Evolutionary conservation across 30 jellyfish, hydroid and myxozoan genomes (phyloP).

Genomic region (Catostylus mosaicus): DNA sequence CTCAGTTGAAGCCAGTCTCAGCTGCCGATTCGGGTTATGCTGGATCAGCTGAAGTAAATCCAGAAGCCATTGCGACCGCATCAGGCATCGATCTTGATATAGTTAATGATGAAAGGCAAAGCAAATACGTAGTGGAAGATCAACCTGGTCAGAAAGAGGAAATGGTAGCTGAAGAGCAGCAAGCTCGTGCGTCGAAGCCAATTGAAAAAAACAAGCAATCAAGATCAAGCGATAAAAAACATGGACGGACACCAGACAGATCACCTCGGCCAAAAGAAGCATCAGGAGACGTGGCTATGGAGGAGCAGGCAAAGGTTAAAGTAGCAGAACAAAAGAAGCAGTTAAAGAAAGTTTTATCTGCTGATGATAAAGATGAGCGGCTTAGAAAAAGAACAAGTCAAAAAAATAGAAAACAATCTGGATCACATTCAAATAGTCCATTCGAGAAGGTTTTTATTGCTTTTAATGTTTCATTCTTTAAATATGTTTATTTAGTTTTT

Average conservation of each 20-base stretch:
- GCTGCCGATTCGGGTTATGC: constrained; percentile 41
- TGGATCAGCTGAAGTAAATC: constrained; percentile 45
- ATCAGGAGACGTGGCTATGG: background rate
- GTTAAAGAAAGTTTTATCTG: constrained; percentile 30
- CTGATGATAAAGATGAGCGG: constrained; percentile 34
- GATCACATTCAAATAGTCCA: constrained; percentile 56
- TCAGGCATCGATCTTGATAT: constrained; percentile 77
- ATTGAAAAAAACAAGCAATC: background rate
- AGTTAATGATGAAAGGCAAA: constrained; percentile 52
- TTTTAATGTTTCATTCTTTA: too few species aligned
- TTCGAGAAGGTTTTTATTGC: constrained; percentile 66
- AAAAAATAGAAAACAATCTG: constrained; percentile 45
- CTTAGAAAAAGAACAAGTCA: constrained; percentile 31
- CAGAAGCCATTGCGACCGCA: constrained; percentile 82
- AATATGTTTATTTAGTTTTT: too few species aligned
- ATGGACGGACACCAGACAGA: background rate
- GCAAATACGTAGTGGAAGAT: constrained; percentile 24
- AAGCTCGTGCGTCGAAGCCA: constrained; percentile 15
- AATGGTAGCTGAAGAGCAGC: background rate
- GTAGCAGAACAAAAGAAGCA: background rate
- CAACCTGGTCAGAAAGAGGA: constrained; percentile 7
- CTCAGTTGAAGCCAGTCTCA: constrained; percentile 12
- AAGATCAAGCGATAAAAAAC: background rate
- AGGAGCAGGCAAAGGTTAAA: background rate
- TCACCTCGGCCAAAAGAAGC: background rate